Conservation (phyloP, 2,113 vertebrate genomes). For the Ammodytes dubius region DNA sequence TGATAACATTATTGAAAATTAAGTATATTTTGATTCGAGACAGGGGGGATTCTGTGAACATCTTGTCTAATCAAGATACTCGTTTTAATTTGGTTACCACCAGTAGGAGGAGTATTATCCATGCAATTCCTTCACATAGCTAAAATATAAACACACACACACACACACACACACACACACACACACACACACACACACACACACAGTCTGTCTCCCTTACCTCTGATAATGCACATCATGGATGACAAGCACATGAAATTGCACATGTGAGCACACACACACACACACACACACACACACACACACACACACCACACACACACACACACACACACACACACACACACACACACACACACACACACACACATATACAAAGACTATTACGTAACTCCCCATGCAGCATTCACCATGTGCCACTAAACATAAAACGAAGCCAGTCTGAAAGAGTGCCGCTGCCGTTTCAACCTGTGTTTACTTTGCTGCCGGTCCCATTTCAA, state of each 20-base stretch:
- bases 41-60: neutral
- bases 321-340: neutral
- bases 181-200: conserved; percentile 1
- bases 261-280: conserved; percentile 22
- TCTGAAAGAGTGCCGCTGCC: conserved; percentile 45
- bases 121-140: conserved; percentile 1
- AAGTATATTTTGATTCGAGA: neutral
- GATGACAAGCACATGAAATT: conserved; percentile 13
- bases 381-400: conserved; percentile 20
- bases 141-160: neutral
- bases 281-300: too few relatives aligned
- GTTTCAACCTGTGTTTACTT: conserved; percentile 63
- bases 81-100: neutral
- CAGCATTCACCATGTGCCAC: conserved; percentile 38
- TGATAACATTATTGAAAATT: neutral
- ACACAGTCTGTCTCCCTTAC: neutral
- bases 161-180: neutral
- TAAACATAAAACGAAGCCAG: conserved; percentile 44
- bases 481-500: conserved; percentile 63
- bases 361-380: neutral
- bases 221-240: neutral
- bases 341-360: neutral
- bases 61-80: too few relatives aligned
- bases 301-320: too few relatives aligned
- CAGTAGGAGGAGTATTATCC: conserved; percentile 32